Base-by-base conservation (phyloP, 2,797 vertebrate species). In the Anniella stebbinsi region DNA sequence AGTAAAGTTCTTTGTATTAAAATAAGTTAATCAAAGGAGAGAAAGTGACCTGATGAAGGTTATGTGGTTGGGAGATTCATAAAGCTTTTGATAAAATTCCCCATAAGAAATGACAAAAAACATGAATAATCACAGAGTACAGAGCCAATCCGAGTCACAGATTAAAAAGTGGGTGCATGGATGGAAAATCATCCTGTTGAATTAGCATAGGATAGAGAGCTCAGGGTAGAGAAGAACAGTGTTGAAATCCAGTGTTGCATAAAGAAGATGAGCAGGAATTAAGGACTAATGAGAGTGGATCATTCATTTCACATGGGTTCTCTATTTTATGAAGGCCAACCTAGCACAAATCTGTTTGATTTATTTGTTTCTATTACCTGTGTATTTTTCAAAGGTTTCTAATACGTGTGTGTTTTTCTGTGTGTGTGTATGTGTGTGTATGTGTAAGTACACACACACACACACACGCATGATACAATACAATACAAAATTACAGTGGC, bases 31-130 rank as follows among this genome's bases (percentile, higher is more conserved):
- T 91, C 88, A 21, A 92, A 92, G 28, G 90, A 77, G 4, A 3
- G 86, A 86, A 94, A 93, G 81, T 90, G 88, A 85, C 73, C 89
- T 93, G 83, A 86, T 93, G 93, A 88, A 87, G 33, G n/a, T 60
- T 81, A 91, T 82, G 66, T 92, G 88, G 63, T 82, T 89, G 83
- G 78, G 70, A 88, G 84, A 90, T 93, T 91, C 86, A 92, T 84
- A 94, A 91, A 88, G 88, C 66, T 80, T 92, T 93, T 91, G 76
- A 85, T 86, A 92, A 80, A n/a, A 38, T 90, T 91, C 51, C 86
- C 93, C 63, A 3, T 83, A 77, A 84, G 45, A 78, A 36, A 23
- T 75, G 90, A 70, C 17, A 69, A 92, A 87, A 88, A 91, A 94
- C 93, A 91, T 73, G 23, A 93, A 51, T 87, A 78, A 78, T 7